Evolutionary conservation across 2,797 vertebrate species (phyloP).

Genomic region (Poecilia gillii): DNA sequence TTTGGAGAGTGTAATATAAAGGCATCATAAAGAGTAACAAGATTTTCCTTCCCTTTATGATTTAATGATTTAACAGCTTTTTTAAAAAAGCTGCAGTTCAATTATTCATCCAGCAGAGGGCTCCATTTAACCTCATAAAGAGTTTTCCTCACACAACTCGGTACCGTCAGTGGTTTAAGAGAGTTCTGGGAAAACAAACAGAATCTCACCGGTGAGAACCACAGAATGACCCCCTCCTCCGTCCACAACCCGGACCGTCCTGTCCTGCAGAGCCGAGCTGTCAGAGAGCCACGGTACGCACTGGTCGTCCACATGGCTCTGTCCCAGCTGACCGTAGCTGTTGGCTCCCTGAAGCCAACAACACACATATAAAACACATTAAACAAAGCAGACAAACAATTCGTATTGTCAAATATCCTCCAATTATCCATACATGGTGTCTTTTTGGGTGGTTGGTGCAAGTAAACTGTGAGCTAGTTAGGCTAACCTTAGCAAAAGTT

Average conservation of each 20-base stretch:
- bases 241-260: conserved; percentile 66
- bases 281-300: conserved; percentile 74
- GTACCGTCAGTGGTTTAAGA: background rate
- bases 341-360: conserved; percentile 87
- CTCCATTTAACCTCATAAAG: background rate
- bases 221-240: conserved; percentile 92
- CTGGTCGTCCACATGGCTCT: conserved; percentile 86
- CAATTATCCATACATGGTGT: background rate
- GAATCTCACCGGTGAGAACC: conserved; percentile 81
- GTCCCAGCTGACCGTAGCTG: conserved; percentile 92
- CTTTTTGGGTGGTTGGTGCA: background rate
- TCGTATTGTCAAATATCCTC: fast-evolving
- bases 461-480: background rate
- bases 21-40: background rate
- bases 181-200: background rate
- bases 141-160: background rate
- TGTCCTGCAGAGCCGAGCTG: conserved; percentile 55
- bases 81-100: background rate
- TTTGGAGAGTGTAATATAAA: background rate
- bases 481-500: conserved; percentile 41
- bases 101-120: background rate
- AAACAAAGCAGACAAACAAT: background rate
- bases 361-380: background rate
- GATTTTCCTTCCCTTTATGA: background rate
- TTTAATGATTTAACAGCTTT: background rate